Percentiles rank a stretch among this genome's conserved stretches.
Conservation (phyloP, 2,113 vertebrate species). For the Passer domesticus region DNA sequence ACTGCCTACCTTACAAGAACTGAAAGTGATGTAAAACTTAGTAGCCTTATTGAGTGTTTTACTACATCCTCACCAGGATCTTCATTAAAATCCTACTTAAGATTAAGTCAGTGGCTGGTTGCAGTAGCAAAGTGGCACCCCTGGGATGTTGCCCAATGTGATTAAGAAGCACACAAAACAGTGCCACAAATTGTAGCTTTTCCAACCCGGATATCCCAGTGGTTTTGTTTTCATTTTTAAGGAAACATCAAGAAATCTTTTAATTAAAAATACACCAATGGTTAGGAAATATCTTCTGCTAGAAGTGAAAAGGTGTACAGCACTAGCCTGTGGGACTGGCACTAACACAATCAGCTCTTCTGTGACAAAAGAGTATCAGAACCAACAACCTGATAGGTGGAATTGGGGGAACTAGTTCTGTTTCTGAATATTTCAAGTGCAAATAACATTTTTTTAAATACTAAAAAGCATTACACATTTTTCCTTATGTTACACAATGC, state of each 20-base stretch:
- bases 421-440: not conserved
- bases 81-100: constrained; percentile 38
- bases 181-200: not conserved
- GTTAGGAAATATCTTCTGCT: not conserved
- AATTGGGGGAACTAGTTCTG: not conserved
- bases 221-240: not conserved
- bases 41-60: not conserved
- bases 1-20: not conserved
- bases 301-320: not conserved
- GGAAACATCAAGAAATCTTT: not conserved
- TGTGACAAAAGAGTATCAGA: not conserved
- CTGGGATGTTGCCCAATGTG: not conserved
- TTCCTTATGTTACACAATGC: not conserved
- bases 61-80: not conserved
- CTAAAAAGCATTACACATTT: not conserved
- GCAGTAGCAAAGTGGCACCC: not conserved
- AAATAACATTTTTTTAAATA: not conserved
- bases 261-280: not conserved
- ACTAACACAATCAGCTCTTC: not conserved
- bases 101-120: not conserved
- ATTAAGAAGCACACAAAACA: not conserved
- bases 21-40: not conserved
- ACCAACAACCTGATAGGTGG: not conserved
- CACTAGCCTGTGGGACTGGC: not conserved
- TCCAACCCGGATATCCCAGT: not conserved